A percentile compares a stretch with the other conserved stretches of the same genome.
These are phyloP conservation scores for Toxotes lorentzi DNA, from an alignment of 2,797 vertebrate genomes.

Conservation along the genomic window DNA sequence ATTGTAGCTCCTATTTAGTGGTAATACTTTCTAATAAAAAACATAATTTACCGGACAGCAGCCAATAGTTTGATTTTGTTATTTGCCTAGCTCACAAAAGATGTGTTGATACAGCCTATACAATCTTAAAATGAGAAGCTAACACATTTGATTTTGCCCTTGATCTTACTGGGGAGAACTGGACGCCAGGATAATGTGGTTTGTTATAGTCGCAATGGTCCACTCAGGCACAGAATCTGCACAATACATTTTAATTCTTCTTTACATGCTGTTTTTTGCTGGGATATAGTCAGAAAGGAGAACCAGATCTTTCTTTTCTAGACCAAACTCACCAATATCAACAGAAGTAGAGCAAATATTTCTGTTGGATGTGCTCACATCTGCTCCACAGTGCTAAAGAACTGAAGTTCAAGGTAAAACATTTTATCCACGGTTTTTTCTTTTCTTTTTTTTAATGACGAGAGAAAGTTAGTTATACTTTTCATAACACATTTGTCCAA, in stretches of 20 bases:
- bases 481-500: conserved; percentile 51
- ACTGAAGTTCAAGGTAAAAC: conserved; percentile 61
- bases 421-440: conserved; percentile 32
- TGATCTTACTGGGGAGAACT: conserved; percentile 3
- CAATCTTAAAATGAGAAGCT: neutral
- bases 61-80: neutral
- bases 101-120: neutral
- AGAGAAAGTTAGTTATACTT: conserved; percentile 37
- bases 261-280: neutral
- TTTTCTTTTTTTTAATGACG: neutral
- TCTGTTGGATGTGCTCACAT: conserved; percentile 71
- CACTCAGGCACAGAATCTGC: neutral
- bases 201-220: neutral
- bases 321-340: conserved; percentile 59
- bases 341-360: conserved; percentile 79
- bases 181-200: neutral
- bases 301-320: conserved; percentile 54
- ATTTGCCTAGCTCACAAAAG: conserved; percentile 6
- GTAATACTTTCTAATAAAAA: neutral
- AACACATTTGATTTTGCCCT: neutral
- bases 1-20: neutral
- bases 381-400: conserved; percentile 33
- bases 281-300: conserved; percentile 5
- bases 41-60: neutral
- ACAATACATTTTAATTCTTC: neutral